A percentile compares a stretch with the other conserved stretches of the same genome.
phyloP scores from a whole-genome alignment of 2,113 vertebrate species.

The Arvicanthis niloticus region DNA sequence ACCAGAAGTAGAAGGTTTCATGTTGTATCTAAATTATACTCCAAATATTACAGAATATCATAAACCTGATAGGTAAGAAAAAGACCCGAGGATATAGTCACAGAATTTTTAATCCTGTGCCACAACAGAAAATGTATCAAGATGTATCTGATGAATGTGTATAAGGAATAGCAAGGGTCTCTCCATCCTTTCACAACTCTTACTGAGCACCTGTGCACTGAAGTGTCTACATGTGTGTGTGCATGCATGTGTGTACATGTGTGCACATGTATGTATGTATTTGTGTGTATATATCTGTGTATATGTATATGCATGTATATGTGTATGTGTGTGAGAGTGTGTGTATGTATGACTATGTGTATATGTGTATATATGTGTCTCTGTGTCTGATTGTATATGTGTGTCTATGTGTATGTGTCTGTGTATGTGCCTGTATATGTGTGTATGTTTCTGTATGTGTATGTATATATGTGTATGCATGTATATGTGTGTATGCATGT shows the following conservation, averaged over 20 bases:
- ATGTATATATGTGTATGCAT: too few relatives aligned
- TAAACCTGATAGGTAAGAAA: neutral
- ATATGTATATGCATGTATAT: too few relatives aligned
- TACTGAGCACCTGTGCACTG: neutral
- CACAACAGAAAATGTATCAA: neutral
- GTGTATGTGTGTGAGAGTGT: neutral
- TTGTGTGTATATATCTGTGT: neutral
- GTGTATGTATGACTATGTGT: neutral
- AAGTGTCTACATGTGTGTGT: neutral
- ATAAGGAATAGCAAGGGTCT: neutral
- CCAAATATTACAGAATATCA: neutral
- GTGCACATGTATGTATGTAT: too few relatives aligned
- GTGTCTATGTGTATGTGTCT: neutral
- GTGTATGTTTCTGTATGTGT: too few relatives aligned
- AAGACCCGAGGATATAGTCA: neutral
- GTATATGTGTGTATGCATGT: too few relatives aligned
- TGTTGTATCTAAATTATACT: neutral
- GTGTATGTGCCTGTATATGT: neutral
- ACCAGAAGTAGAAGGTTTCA: neutral
- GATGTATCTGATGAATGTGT: neutral
- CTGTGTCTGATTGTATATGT: neutral
- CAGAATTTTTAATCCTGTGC: too few relatives aligned
- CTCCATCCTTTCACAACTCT: too few relatives aligned
- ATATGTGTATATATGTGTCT: neutral
- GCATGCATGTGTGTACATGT: fast-evolving